Evolutionary conservation across 2,888 invertebrate genomes (phyloP).

Genomic region (Epinotia nisella): DNA sequence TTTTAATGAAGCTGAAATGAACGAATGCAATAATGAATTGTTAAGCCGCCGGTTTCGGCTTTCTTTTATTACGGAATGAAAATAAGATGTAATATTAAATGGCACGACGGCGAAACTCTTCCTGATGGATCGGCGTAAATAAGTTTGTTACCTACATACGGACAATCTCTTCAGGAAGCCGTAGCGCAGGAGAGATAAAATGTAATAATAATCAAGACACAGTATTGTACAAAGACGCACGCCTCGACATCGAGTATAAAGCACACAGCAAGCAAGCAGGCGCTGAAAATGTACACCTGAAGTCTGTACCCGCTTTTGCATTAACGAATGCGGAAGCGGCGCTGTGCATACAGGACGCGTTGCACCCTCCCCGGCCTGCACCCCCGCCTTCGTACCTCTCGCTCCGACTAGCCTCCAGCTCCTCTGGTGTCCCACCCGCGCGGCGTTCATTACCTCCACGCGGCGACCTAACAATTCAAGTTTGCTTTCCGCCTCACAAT

Average conservation of each 20-base stretch:
- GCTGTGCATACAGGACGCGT: constrained; percentile 83
- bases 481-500: constrained; percentile 84
- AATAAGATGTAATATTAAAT: constrained; percentile 51
- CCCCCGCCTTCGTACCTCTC: constrained; percentile 63
- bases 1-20: constrained; percentile 84
- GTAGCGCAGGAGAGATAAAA: constrained; percentile 71
- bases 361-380: constrained; percentile 65
- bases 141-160: constrained; percentile 19
- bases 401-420: constrained; percentile 78
- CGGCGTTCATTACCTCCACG: constrained; percentile 82
- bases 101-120: constrained; percentile 7
- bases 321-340: constrained; percentile 85
- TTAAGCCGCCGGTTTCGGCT: constrained; percentile 75
- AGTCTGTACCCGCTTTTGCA: constrained; percentile 83
- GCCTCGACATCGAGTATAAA: constrained; percentile 80
- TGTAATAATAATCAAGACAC: constrained; percentile 80
- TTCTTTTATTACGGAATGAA: constrained; percentile 63
- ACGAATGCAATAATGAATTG: constrained; percentile 82
- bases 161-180: constrained; percentile 52
- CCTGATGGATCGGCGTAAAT: constrained; percentile 5
- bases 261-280: constrained; percentile 82
- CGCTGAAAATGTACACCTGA: constrained; percentile 84
- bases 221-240: constrained; percentile 79
- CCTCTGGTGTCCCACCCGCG: constrained; percentile 77
- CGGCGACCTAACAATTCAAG: constrained; percentile 83